Evolutionary conservation across 1,140 invertebrate species (phyloP).

Genomic region (Carposina sasakii): DNA sequence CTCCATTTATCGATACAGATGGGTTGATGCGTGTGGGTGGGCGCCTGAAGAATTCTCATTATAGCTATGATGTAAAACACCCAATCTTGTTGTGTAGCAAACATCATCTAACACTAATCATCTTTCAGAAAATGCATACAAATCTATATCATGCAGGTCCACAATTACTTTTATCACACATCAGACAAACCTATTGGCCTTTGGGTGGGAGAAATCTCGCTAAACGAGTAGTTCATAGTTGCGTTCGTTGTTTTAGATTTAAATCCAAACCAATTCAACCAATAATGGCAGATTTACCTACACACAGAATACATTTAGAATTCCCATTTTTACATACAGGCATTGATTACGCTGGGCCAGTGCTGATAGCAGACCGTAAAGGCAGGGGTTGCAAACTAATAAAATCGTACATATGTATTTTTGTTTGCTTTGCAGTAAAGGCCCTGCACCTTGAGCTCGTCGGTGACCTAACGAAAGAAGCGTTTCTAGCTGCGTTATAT

Average conservation of each 20-base stretch:
- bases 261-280: constrained; percentile 15
- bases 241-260: constrained; percentile 13
- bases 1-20: constrained; percentile 1
- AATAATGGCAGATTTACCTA: constrained; percentile 25
- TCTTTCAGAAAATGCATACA: constrained; percentile 13
- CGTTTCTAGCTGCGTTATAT: too few species aligned
- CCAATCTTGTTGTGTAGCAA: constrained; percentile 16
- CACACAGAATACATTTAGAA: constrained; percentile 10
- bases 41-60: not conserved
- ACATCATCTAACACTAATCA: constrained; percentile 17
- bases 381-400: constrained; percentile 25
- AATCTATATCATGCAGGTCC: constrained; percentile 15
- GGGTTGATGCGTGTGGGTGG: not conserved
- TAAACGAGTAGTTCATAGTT: constrained; percentile 8
- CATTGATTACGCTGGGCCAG: constrained; percentile 43
- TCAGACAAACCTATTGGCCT: constrained; percentile 21
- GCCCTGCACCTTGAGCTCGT: constrained; percentile 25
- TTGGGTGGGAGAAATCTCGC: constrained; percentile 20
- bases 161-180: constrained; percentile 6
- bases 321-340: constrained; percentile 25
- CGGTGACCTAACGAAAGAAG: too few species aligned
- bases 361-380: constrained; percentile 28
- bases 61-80: constrained; percentile 15
- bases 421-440: constrained; percentile 21
- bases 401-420: constrained; percentile 38